Base-by-base conservation (phyloP, 2,113 vertebrate genomes). In the Boulengeromyrus knoepffleri region DNA sequence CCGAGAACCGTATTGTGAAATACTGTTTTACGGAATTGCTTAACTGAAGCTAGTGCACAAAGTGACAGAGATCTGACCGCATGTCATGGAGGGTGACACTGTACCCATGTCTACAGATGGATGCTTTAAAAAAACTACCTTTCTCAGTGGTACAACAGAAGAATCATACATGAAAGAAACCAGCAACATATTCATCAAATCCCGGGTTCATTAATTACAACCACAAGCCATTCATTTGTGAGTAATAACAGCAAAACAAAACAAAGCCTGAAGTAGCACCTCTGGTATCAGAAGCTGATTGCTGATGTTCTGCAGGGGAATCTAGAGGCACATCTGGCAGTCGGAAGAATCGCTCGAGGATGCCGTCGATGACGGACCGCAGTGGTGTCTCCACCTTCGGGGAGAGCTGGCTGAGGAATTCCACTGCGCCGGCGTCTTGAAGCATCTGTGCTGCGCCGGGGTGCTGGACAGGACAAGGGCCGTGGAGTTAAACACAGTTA, bases 341-440 rank as follows among this genome's bases (percentile, higher is more conserved):
- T n/a, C 95, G 95, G 90, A 99, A 98, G 88, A 99, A 96, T 90
- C 97, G 95, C 95, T 99, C 97, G 88, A 99, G 91, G 93, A 98
- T 96, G 87, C 96, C 96, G 91, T 99, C 97, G 31, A 99, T 96
- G 93, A 96, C 88, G 88, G 95, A 95, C 93, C 95, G 97, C 31
- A 99, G 95, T 90, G 94, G 94, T 84, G 97, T 96, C 89, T 97
- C 96, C 93, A 99, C 93, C 2, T 95, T 96, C 0, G 95, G 92
- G 56, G 97, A 97, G 93, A 99, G 97, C 88, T 97, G 97, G 66
- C 97, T 97, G 85, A 99, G 97, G 93, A 99, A 99, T 90, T 99
- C 98, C 58, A 98, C 97, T 24, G 97, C 98, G 19, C 97, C 97
- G 56, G 99, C 96, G 62, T 96, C 97, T 93, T 96, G 91, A 91